Conservation (phyloP, 2,797 vertebrate species). For the Acipenser transmontanus region DNA sequence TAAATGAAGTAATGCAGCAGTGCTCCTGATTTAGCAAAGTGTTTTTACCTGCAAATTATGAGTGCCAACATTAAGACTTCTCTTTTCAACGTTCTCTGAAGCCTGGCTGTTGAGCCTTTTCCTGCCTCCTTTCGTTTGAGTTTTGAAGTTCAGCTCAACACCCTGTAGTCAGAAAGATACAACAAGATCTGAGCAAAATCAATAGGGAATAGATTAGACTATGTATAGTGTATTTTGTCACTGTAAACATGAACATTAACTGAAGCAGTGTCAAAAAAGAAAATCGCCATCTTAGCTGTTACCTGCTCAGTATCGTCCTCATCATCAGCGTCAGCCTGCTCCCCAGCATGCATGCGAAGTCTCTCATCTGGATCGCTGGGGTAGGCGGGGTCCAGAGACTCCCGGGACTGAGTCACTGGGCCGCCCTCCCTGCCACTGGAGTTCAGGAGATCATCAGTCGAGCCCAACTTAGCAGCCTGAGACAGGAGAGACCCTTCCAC, state of each 20-base stretch:
- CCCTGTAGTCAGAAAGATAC: slow-evolving; percentile 39
- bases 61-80: slow-evolving; percentile 62
- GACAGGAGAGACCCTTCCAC: slow-evolving; percentile 65
- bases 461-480: slow-evolving; percentile 61
- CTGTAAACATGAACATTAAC: background rate
- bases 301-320: slow-evolving; percentile 77
- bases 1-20: no score
- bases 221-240: no score
- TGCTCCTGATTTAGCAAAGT: slow-evolving; percentile 42
- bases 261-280: background rate
- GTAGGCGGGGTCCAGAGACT: slow-evolving; percentile 63
- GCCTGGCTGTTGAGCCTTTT: slow-evolving; percentile 80
- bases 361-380: slow-evolving; percentile 67
- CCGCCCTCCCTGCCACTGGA: slow-evolving; percentile 65
- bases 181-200: background rate
- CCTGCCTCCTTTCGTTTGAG: slow-evolving; percentile 72
- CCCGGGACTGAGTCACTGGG: slow-evolving; percentile 66
- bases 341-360: slow-evolving; percentile 51
- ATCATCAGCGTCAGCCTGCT: slow-evolving; percentile 75
- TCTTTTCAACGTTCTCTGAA: slow-evolving; percentile 73
- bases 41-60: slow-evolving; percentile 70
- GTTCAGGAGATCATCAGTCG: slow-evolving; percentile 50
- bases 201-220: background rate
- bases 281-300: slow-evolving; percentile 19
- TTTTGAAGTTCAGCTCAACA: slow-evolving; percentile 61